Base-by-base conservation (phyloP, 2,797 vertebrate genomes). In the Eospalax fontanierii region DNA sequence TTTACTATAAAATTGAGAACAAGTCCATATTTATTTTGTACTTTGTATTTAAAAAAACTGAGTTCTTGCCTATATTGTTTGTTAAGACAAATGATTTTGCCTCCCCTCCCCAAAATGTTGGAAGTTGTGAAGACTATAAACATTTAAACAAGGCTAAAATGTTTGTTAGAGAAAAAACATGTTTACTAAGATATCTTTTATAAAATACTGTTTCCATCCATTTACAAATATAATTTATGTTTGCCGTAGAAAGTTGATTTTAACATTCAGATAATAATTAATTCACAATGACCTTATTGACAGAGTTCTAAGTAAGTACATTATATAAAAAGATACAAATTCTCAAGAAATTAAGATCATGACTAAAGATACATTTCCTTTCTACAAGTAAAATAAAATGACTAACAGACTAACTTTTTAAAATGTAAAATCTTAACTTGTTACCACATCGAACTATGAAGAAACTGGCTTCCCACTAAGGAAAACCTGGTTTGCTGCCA, bases 391-490 rank as follows among this genome's bases (percentile, higher is more conserved):
- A 92, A 87, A 90, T n/a, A 92, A 79, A 94, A 94, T 80, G 73
- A 90, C 50, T 92, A 91, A 89, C 59, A 78, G 11, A 93, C 15
- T 81, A 84, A 95, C 89, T 74, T 70, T 43, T 65, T 94, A 96
- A 87, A 80, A 92, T 70, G 46, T 28, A 83, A 35, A 90, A 74
- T 75, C 46, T 68, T 92, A 15, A 87, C 33, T 73, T 54, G 28
- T 80, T 66, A 87, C 59, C 24, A 78, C 50, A 78, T 50, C 35
- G 30, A 63, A 90, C 40, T 81, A 85, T 54, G 50, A 84, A 84
- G 86, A n/a, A 22, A 83, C 6, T 81, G 87, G 50, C 79, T 88
- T 90, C n/a, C 68, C 43, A 70, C 40, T 75, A 74, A 88, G 26
- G 38, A 90, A 90, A n/a, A 80, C 28, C 35, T 81, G 68, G 38